Evolutionary conservation across 1,140 invertebrate species (phyloP), one percentile per base, ranked within the genome.

Genomic region (Matsumurasca onukii): DNA sequence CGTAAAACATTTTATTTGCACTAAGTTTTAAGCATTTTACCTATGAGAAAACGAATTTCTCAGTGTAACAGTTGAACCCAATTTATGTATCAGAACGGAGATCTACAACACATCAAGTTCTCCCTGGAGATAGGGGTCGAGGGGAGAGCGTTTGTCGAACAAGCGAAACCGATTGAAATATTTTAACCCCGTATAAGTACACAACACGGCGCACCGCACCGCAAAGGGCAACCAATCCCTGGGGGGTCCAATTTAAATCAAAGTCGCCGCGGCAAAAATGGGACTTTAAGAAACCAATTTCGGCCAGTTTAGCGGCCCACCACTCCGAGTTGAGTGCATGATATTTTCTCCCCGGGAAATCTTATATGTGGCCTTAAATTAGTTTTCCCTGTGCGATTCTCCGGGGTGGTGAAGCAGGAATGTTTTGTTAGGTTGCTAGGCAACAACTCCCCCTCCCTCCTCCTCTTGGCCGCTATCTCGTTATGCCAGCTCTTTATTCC

Each of bases 231-330:
- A 22, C 9, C 9, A 15, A 17, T 9, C 15, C 62, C 62, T 20
- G 1, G 48, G 62, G 24, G 62, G 27, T 31, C 24, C 62, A 65
- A 65, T 65, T 65, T 65, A 65, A 65, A 65, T 65, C 62, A 65
- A 65, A 65, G 39, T 39, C 62, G 61, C 31, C 62, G 34, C 31
- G 31, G n/a, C 48, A 65, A 65, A 59, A 65, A 39, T 45, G 24
- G 61, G 62, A 65, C 62, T 65, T 65, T 65, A 65, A 65, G 62
- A 65, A 65, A 65, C 62, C 62, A 65, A 65, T 65, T 65, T 45
- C 62, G 31, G 9, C n/a, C 31, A 45, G 20, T 65, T 65, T 27
- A 59, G 22, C 55, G 34, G 24, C 5, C 61, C 61, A 2, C 62
- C 62, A 17, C 34, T 45, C 25, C n/a, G 5, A 48, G n/a, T 59